Evolutionary conservation across 2,888 invertebrate species (phyloP).

Genomic region (Neelides folsomi): DNA sequence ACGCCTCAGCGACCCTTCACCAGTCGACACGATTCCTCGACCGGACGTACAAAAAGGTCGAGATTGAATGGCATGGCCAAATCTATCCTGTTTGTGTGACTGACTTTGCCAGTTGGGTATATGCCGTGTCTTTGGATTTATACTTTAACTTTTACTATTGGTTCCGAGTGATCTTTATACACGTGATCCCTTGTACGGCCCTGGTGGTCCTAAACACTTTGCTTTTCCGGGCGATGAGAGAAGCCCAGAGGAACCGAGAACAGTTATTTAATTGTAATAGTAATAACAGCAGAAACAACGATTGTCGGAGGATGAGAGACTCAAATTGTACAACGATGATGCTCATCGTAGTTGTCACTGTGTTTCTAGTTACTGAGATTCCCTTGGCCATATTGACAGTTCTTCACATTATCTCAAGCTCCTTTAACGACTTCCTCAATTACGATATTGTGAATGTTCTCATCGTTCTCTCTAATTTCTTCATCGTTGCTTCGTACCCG

Average conservation of each 20-base stretch:
- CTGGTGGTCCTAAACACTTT: constrained; percentile 77
- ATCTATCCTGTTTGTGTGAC: constrained; percentile 18
- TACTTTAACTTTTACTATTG: constrained; percentile 72
- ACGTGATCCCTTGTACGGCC: constrained; percentile 74
- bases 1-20: constrained; percentile 62
- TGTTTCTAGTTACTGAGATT: constrained; percentile 68
- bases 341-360: constrained; percentile 74
- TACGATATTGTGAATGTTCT: constrained; percentile 64
- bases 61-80: constrained; percentile 56
- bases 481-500: constrained; percentile 65
- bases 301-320: constrained; percentile 62
- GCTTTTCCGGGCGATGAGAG: constrained; percentile 69
- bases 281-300: constrained; percentile 56
- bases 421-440: constrained; percentile 57
- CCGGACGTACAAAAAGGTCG: constrained; percentile 46
- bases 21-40: constrained; percentile 75
- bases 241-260: constrained; percentile 65
- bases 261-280: constrained; percentile 51
- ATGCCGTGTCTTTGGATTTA: constrained; percentile 52
- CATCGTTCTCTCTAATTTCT: constrained; percentile 74
- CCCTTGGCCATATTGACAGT: constrained; percentile 69
- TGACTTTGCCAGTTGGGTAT: constrained; percentile 55
- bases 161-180: constrained; percentile 82
- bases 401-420: constrained; percentile 66
- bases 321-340: constrained; percentile 75